Conservation (phyloP, 2,113 vertebrate genomes). For the Grantiella picta region DNA sequence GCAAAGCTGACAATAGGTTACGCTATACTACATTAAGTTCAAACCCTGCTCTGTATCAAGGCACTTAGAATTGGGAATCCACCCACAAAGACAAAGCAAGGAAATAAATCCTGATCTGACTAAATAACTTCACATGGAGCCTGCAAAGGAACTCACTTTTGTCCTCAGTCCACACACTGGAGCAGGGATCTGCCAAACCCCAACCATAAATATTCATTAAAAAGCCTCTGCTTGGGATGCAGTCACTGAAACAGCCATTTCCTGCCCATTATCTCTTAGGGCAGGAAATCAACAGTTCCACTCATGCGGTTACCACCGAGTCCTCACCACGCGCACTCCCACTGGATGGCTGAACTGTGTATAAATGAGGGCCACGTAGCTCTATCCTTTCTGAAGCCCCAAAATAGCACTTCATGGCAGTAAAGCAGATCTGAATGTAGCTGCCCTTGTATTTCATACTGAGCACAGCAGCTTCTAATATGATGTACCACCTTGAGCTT, state of each 20-base stretch:
- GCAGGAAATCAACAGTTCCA: constrained; percentile 57
- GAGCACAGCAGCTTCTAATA: neutral
- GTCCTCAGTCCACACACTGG: constrained; percentile 23
- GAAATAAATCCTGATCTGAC: constrained; percentile 22
- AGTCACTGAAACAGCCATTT: constrained; percentile 56
- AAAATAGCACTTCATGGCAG: neutral
- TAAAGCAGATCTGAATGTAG: neutral
- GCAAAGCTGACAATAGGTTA: neutral
- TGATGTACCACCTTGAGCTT: neutral
- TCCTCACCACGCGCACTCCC: neutral
- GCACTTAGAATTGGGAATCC: neutral
- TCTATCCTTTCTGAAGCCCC: neutral
- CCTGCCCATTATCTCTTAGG: constrained; percentile 54
- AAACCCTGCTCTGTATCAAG: neutral
- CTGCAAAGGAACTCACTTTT: constrained; percentile 45
- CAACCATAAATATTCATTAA: constrained; percentile 63
- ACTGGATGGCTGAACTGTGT: neutral
- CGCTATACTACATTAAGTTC: neutral
- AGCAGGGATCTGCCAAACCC: constrained; percentile 44
- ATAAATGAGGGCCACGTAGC: neutral
- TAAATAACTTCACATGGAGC: constrained; percentile 31
- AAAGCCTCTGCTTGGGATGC: constrained; percentile 48
- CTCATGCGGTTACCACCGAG: constrained; percentile 8
- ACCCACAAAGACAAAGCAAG: neutral
- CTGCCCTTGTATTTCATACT: neutral